Evolutionary conservation across 1,140 invertebrate species (phyloP).

Genomic region (Drosophila ironensis): DNA sequence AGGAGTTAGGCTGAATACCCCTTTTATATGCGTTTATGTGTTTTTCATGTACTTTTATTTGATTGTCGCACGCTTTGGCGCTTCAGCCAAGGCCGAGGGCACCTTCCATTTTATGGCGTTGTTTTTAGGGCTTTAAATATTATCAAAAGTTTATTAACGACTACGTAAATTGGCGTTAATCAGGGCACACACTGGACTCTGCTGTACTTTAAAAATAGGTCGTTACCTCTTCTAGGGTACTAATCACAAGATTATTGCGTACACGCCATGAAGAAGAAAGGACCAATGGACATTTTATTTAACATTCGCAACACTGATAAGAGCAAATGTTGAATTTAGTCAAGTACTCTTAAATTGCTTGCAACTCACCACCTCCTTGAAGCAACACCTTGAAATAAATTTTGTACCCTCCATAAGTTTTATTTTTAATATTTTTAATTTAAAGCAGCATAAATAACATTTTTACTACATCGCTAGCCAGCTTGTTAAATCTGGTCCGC

Average conservation of each 20-base stretch:
- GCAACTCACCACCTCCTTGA: too few species aligned
- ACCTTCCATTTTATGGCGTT: constrained; percentile 50
- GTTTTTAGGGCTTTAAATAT: constrained; percentile 78
- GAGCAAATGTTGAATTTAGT: too few species aligned
- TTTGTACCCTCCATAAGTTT: constrained; percentile 62
- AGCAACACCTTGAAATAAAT: constrained; percentile 49
- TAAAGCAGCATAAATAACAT: constrained; percentile 72
- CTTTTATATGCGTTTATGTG: constrained; percentile 65
- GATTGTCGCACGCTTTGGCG: constrained; percentile 76
- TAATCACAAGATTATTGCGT: constrained; percentile 68
- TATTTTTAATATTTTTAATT: constrained; percentile 79
- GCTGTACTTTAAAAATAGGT: constrained; percentile 26
- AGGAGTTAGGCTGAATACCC: constrained; percentile 47
- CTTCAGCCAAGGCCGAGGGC: constrained; percentile 1
- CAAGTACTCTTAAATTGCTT: too few species aligned
- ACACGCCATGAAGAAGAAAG: not conserved
- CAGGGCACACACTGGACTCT: constrained; percentile 28
- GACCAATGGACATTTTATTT: too few species aligned
- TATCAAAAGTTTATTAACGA: constrained; percentile 80
- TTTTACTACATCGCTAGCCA: constrained; percentile 38
- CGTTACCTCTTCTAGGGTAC: constrained; percentile 74
- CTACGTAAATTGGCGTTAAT: constrained; percentile 72
- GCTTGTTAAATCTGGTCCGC: constrained; percentile 58
- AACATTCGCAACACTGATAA: too few species aligned
- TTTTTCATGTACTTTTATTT: constrained; percentile 80